These are phyloP conservation scores for Platysteira castanea DNA, from an alignment of 2,113 vertebrate species.

Conservation along the genomic window DNA sequence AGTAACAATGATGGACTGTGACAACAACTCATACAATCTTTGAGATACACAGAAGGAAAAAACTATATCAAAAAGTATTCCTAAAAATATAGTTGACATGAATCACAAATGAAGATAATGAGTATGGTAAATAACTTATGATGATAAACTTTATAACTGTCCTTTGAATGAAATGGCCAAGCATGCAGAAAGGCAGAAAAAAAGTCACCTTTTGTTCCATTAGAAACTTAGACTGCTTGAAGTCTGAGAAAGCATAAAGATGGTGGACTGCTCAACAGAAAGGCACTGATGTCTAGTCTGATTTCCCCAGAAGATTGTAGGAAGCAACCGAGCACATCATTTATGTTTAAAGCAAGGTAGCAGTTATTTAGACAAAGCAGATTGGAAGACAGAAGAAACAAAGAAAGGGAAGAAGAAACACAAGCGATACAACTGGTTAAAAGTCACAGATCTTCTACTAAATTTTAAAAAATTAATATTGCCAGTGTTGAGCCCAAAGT, in stretches of 20 bases:
- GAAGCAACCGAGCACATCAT: constrained; percentile 66
- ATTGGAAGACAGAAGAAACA: constrained; percentile 59
- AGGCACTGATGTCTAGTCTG: constrained; percentile 92
- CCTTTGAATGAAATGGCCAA: constrained; percentile 53
- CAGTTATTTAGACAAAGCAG: constrained; percentile 71
- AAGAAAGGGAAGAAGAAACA: constrained; percentile 72
- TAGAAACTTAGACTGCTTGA: constrained; percentile 98
- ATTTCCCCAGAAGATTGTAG: constrained; percentile 72
- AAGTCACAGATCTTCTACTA: constrained; percentile 45
- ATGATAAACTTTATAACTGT: constrained; percentile 15
- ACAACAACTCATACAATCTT: not conserved
- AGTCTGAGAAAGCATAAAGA: constrained; percentile 99
- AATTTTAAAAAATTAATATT: not conserved
- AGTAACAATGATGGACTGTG: not conserved
- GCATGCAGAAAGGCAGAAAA: constrained; percentile 78
- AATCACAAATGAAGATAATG: not conserved
- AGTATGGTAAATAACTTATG: constrained; percentile 15
- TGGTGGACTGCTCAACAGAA: constrained; percentile 96
- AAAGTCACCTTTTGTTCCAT: constrained; percentile 91
- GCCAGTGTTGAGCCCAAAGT: not conserved
- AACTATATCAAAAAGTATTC: not conserved
- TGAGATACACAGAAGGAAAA: not conserved
- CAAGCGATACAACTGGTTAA: constrained; percentile 72
- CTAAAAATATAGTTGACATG: not conserved
- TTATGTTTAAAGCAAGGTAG: constrained; percentile 73